A percentile compares a stretch with the other conserved stretches of the same genome.
These are phyloP conservation scores for Apeltes quadracus DNA, from an alignment of 2,113 vertebrate genomes.

Conservation along the genomic window DNA sequence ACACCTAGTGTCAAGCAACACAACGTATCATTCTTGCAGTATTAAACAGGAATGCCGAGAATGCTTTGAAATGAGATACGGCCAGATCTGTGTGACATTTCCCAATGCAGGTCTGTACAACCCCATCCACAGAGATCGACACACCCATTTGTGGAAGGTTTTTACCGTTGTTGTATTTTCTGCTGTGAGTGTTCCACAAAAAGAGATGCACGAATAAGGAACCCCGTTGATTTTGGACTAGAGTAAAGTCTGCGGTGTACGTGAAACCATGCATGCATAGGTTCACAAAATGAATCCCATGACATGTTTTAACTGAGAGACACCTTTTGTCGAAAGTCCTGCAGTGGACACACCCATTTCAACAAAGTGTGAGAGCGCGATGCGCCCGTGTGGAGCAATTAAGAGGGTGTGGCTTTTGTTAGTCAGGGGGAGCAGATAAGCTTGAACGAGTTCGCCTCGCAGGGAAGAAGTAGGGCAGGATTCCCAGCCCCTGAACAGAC, in stretches of 20 bases:
- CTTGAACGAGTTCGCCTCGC: constrained; percentile 57
- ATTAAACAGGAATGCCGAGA: neutral
- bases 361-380: constrained; percentile 66
- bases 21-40: neutral
- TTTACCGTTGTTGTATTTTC: constrained; percentile 14
- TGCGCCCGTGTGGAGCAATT: constrained; percentile 71
- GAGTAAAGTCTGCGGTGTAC: neutral
- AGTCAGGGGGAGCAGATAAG: constrained; percentile 62
- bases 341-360: constrained; percentile 70
- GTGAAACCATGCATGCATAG: neutral
- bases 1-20: neutral
- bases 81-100: constrained; percentile 36
- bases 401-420: constrained; percentile 74
- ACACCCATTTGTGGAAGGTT: constrained; percentile 41
- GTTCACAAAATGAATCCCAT: neutral
- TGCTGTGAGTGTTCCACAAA: neutral
- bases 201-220: neutral
- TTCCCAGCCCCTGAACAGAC: constrained; percentile 47
- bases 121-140: neutral
- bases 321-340: neutral
- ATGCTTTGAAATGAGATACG: constrained; percentile 16
- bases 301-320: constrained; percentile 1
- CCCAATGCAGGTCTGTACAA: constrained; percentile 12
- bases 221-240: neutral
- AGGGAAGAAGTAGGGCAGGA: constrained; percentile 51